phyloP scores from a whole-genome alignment of 2,888 invertebrate species.

The Amorpha juglandis region DNA sequence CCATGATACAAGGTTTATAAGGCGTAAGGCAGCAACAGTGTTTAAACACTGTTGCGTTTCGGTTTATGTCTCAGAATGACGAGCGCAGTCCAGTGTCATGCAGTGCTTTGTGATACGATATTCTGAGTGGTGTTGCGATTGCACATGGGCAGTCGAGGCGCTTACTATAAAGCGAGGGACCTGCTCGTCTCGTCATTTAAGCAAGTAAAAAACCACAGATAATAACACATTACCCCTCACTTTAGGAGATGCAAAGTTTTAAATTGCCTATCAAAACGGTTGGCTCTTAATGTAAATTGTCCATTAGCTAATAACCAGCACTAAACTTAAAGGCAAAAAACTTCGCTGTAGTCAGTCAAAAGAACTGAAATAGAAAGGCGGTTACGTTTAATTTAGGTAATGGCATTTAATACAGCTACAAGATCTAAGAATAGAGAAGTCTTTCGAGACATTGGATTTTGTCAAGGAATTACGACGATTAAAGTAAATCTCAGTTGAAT shows the following conservation, averaged over 20 bases:
- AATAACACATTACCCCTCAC: too few species aligned
- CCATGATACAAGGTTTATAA: too few species aligned
- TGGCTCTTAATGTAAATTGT: neutral
- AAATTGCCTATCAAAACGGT: constrained; percentile 1
- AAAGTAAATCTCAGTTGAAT: neutral
- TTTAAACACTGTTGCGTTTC: too few species aligned
- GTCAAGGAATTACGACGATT: neutral
- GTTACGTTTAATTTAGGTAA: constrained; percentile 25
- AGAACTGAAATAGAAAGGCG: constrained; percentile 19
- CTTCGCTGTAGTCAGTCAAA: constrained; percentile 9
- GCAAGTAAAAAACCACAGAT: too few species aligned
- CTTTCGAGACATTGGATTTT: neutral
- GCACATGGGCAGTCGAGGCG: too few species aligned
- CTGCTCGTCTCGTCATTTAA: too few species aligned
- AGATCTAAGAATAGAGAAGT: neutral
- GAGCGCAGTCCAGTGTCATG: too few species aligned
- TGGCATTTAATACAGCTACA: constrained; percentile 5
- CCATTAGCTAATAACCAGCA: constrained; percentile 17
- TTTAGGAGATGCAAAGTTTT: neutral
- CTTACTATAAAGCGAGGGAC: too few species aligned
- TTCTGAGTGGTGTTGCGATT: too few species aligned
- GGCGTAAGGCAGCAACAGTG: too few species aligned
- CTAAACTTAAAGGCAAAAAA: constrained; percentile 20
- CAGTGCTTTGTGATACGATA: too few species aligned
- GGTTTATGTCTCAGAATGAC: too few species aligned